Evolutionary conservation across 64 coral and sea anemone genomes (phyloP), one percentile per base, ranked within the genome.

Genomic region (Dendronephthya gigantea): DNA sequence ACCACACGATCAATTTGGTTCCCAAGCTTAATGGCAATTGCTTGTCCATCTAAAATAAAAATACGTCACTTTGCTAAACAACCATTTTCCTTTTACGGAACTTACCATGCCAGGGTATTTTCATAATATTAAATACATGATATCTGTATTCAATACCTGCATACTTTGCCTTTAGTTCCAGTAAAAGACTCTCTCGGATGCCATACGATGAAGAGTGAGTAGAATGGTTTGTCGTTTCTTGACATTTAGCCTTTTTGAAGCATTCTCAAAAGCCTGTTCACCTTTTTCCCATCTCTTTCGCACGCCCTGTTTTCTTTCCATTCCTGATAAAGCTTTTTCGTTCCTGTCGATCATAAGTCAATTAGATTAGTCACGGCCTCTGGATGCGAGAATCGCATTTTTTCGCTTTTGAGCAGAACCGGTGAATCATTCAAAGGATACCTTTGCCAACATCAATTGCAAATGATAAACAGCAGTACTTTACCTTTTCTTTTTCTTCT

Each of bases 11-110:
- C 69, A 76, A 76, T 76, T 76, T 76, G 69, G 29, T 37, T 76
- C 17, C 69, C 69, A 5, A 76, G 69, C n/a, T 76, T 76, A 31
- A 76, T 76, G 3, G 69, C 31, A 16, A 76, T 76, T 15, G 69
- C 69, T 76, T 76, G 69, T 4, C 69, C 69, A 76, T 76, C 69
- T 28, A n/a, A n/a, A n/a, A 76, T 27, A 76, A 76, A 30, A 34
- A 37, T 11, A 45, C 11, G 11, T 45, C 41, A 45, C 41, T 6
- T 45, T 45, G 11, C 11, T 45, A 6, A 45, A 45, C 41, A 45
- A n/a, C n/a, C n/a, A n/a, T n/a, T n/a, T n/a, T n/a, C n/a, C n/a
- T n/a, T n/a, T n/a, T n/a, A n/a, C n/a, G n/a, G n/a, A n/a, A n/a
- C n/a, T n/a, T n/a, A n/a, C n/a, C n/a, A n/a, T n/a, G n/a, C n/a